phyloP scores from a whole-genome alignment of 2,113 vertebrate genomes.

The Rousettus leschenaultii region DNA sequence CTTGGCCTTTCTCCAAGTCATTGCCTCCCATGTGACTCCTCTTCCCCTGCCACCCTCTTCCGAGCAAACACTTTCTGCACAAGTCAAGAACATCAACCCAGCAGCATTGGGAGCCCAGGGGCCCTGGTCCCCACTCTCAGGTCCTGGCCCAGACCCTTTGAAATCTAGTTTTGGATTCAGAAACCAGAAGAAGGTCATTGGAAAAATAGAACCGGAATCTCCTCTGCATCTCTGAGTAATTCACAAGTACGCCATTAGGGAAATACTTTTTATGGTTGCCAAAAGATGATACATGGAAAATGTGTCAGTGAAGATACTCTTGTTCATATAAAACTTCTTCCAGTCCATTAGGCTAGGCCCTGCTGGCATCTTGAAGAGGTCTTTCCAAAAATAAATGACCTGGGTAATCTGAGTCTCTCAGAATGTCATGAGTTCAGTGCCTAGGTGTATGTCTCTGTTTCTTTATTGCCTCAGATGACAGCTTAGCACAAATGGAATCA shows the following conservation, averaged over 20 bases:
- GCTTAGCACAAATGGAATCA: conserved; percentile 28
- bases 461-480: not conserved
- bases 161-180: conserved; percentile 9
- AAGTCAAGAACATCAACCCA: not conserved
- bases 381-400: conserved; percentile 8
- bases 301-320: not conserved
- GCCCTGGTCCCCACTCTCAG: accelerated
- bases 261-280: not conserved
- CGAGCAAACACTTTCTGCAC: not conserved
- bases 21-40: not conserved
- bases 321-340: not conserved
- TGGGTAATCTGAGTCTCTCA: not conserved
- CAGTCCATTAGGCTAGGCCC: not conserved
- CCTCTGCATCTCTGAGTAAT: not conserved
- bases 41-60: not conserved
- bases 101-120: not conserved
- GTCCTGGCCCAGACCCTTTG: not conserved
- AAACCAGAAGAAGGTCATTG: not conserved
- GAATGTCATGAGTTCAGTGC: not conserved
- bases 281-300: conserved; percentile 35
- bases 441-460: not conserved
- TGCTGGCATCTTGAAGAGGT: not conserved
- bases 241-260: conserved; percentile 1
- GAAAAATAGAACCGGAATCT: not conserved
- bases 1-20: not conserved